phyloP scores from a whole-genome alignment of 1,140 invertebrate genomes.

The Bombus soroeensis region DNA sequence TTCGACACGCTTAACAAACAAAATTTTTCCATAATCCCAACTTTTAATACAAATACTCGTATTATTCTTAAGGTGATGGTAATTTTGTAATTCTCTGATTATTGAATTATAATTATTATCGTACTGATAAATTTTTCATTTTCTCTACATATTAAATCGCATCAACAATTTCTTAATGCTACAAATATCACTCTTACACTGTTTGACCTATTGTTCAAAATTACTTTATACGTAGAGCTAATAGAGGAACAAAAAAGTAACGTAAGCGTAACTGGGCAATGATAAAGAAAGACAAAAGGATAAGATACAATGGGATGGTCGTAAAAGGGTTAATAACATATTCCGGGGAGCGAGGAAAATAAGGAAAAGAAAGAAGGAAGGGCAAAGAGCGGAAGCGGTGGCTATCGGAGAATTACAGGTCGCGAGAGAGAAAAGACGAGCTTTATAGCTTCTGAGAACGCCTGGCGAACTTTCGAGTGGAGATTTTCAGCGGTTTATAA shows the following conservation, averaged over 20 bases:
- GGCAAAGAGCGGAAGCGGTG: not conserved
- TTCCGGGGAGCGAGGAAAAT: not conserved
- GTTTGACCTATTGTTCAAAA: not conserved
- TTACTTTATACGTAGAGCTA: not conserved
- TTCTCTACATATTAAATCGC: too few relatives aligned
- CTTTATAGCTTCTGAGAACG: constrained; percentile 5
- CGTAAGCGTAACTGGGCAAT: not conserved
- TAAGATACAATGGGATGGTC: too few relatives aligned
- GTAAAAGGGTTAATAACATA: not conserved
- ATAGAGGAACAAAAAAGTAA: too few relatives aligned
- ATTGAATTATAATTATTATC: too few relatives aligned
- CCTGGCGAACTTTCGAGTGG: constrained; percentile 26
- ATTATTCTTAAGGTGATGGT: too few relatives aligned
- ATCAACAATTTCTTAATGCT: not conserved
- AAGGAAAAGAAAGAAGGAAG: not conserved
- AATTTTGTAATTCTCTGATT: too few relatives aligned
- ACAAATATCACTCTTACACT: not conserved
- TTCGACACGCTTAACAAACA: not conserved
- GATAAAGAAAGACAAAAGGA: not conserved
- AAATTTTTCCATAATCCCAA: too few relatives aligned
- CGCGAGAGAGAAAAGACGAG: not conserved
- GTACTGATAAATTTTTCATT: too few relatives aligned
- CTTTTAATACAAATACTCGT: too few relatives aligned
- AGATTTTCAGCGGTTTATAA: constrained; percentile 52
- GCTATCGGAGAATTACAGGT: not conserved